phyloP scores from a whole-genome alignment of 2,888 invertebrate genomes.

The Drosophila birchii region DNA sequence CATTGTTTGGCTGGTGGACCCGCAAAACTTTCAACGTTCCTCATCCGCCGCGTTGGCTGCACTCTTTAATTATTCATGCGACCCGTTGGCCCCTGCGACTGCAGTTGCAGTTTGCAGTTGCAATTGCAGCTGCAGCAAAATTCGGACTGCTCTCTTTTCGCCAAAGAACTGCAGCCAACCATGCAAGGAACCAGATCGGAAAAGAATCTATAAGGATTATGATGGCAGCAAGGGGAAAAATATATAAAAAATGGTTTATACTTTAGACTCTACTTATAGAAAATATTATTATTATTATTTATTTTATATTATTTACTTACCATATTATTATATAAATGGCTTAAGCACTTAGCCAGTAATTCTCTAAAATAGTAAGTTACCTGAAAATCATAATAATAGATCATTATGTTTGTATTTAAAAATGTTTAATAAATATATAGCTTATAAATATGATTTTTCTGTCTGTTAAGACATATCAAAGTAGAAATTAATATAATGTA shows the following conservation, averaged over 20 bases:
- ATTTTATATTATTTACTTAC: neutral
- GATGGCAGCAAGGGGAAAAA: neutral
- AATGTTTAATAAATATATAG: neutral
- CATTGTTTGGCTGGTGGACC: conserved; percentile 29
- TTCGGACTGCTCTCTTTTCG: conserved; percentile 24
- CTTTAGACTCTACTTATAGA: no score
- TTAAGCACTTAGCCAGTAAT: neutral
- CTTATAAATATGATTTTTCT: neutral
- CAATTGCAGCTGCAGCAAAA: conserved; percentile 38
- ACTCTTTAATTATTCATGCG: conserved; percentile 37
- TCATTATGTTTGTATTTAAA: neutral
- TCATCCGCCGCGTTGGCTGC: conserved; percentile 18
- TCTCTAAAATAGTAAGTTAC: no score
- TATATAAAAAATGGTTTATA: neutral
- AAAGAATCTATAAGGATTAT: conserved; percentile 13
- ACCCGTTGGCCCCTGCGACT: conserved; percentile 16
- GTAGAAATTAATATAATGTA: no score
- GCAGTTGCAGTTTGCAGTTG: conserved; percentile 30
- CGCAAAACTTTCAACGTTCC: conserved; percentile 9
- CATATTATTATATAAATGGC: no score
- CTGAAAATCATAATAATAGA: neutral
- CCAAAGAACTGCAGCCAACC: conserved; percentile 7
- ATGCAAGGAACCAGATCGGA: conserved; percentile 18
- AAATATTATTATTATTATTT: neutral
- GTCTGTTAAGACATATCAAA: neutral